These are phyloP conservation scores for Petromus typicus DNA, from an alignment of 2,113 vertebrate genomes.

Conservation along the genomic window DNA sequence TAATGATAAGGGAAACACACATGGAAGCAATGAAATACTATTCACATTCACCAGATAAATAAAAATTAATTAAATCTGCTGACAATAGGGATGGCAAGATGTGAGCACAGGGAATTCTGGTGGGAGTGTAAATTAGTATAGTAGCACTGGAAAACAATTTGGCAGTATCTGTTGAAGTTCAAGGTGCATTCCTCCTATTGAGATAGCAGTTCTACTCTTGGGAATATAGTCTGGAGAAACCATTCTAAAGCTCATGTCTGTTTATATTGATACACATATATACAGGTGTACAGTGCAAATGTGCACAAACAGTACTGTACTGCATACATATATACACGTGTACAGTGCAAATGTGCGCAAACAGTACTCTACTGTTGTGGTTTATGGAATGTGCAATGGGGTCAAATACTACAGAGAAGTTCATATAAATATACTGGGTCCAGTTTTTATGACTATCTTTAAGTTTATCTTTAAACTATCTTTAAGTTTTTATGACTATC, in stretches of 20 bases:
- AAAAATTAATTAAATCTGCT: conserved; percentile 73
- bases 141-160: conserved; percentile 43
- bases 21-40: conserved; percentile 60
- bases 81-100: conserved; percentile 53
- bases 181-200: background rate
- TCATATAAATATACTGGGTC: background rate
- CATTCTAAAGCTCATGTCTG: background rate
- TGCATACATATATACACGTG: too few species aligned
- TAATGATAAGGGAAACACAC: conserved; percentile 71
- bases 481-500: background rate
- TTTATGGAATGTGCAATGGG: background rate
- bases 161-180: conserved; percentile 7
- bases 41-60: conserved; percentile 63
- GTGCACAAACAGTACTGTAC: background rate
- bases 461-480: too few species aligned
- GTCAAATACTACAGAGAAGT: background rate
- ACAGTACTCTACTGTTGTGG: background rate
- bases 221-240: background rate
- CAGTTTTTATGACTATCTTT: conserved; percentile 1
- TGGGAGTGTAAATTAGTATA: conserved; percentile 52
- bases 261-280: too few species aligned
- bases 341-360: background rate
- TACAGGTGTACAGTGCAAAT: background rate
- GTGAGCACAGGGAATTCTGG: conserved; percentile 34
- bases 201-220: background rate